phyloP scores from a whole-genome alignment of 2,797 vertebrate genomes.

The Rousettus madagascariensis region DNA sequence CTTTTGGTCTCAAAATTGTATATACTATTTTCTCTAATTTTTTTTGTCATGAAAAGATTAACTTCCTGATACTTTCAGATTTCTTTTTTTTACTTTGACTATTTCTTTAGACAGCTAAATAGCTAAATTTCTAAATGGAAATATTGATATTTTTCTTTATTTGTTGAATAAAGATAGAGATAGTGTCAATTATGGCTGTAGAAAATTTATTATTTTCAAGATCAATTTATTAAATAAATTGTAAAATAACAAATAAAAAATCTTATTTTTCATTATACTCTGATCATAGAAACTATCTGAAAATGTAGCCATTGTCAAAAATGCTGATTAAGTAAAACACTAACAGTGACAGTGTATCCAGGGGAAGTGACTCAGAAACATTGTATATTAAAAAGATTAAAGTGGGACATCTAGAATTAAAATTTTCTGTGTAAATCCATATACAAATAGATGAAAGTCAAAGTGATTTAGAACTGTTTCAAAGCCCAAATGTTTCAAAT shows the following conservation, averaged over 20 bases:
- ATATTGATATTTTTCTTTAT: not conserved
- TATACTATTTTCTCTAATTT: not conserved
- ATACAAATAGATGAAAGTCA: not conserved
- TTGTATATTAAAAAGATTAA: not conserved
- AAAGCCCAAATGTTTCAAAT: not conserved
- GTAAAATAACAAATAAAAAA: not conserved
- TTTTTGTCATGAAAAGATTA: not conserved
- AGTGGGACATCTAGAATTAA: not conserved
- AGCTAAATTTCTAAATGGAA: not conserved
- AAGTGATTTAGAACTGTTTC: not conserved
- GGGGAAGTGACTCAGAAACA: not conserved
- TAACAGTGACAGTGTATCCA: not conserved
- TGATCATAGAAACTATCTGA: not conserved
- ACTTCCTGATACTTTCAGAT: not conserved
- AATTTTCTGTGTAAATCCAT: not conserved
- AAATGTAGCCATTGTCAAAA: not conserved
- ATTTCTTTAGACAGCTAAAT: not conserved
- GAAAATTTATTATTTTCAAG: not conserved
- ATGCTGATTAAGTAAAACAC: not conserved
- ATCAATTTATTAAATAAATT: not conserved
- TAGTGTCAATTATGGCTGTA: not conserved
- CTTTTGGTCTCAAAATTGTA: not conserved
- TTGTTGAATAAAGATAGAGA: not conserved
- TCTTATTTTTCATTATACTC: not conserved
- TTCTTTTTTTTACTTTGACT: not conserved